Percentiles rank a stretch among this genome's conserved stretches.
These are phyloP conservation scores for Goniozus legneri DNA, from an alignment of 1,140 invertebrate species.

Conservation along the genomic window DNA sequence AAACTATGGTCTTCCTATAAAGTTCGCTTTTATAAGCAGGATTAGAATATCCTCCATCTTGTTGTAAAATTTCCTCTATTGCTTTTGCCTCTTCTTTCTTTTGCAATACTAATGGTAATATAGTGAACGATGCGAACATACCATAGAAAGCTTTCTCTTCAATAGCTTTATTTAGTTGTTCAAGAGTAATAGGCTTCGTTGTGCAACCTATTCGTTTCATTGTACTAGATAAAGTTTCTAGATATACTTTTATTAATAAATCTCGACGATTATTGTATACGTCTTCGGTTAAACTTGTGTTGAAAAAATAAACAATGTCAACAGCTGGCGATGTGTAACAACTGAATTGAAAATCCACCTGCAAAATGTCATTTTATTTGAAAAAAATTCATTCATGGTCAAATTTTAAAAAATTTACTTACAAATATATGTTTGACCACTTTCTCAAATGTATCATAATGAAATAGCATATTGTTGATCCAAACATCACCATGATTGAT, in stretches of 20 bases:
- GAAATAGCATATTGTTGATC: slow-evolving; percentile 67
- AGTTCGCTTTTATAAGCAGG: too few relatives aligned
- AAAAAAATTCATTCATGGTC: too few relatives aligned
- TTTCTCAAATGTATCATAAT: slow-evolving; percentile 50
- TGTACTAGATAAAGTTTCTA: slow-evolving; percentile 29
- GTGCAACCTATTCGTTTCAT: slow-evolving; percentile 44
- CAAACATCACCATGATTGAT: slow-evolving; percentile 66
- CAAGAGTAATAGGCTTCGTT: slow-evolving; percentile 42
- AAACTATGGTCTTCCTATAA: too few relatives aligned
- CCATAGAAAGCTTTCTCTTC: slow-evolving; percentile 32
- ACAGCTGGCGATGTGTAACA: slow-evolving; percentile 50
- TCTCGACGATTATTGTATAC: slow-evolving; percentile 36
- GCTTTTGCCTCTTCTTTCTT: slow-evolving; percentile 26
- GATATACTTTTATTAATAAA: slow-evolving; percentile 46
- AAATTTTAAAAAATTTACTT: too few relatives aligned
- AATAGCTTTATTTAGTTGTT: slow-evolving; percentile 38
- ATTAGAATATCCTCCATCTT: slow-evolving; percentile 14
- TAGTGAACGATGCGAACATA: slow-evolving; percentile 26
- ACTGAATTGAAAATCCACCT: slow-evolving; percentile 58
- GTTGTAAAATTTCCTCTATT: slow-evolving; percentile 35
- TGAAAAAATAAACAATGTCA: slow-evolving; percentile 56
- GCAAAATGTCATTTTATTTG: too few relatives aligned
- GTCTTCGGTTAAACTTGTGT: slow-evolving; percentile 42
- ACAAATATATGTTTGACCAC: slow-evolving; percentile 58
- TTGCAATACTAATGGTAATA: slow-evolving; percentile 34